These are phyloP conservation scores for Agrochola litura DNA, from an alignment of 2,888 invertebrate species.

Conservation along the genomic window DNA sequence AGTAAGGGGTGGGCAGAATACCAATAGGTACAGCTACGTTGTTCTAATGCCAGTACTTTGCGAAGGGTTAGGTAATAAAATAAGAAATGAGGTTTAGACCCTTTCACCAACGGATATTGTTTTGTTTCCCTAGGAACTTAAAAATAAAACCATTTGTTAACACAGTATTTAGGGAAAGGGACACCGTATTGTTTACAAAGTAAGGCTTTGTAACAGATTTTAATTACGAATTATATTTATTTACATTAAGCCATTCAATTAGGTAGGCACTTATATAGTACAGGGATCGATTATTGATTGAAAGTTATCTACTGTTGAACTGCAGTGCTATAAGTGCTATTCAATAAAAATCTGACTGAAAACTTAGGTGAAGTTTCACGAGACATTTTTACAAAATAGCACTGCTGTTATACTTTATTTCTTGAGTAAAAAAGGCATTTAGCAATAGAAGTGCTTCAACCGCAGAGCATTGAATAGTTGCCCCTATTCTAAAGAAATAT, in stretches of 20 bases:
- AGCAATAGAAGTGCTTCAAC: background rate
- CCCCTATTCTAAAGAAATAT: no score
- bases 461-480: background rate
- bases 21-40: background rate
- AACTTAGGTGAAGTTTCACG: no score
- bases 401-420: background rate
- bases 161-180: background rate
- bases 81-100: conserved; percentile 4
- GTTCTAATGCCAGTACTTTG: conserved; percentile 7
- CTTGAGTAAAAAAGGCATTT: background rate
- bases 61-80: background rate
- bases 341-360: no score
- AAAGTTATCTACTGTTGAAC: background rate
- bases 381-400: no score
- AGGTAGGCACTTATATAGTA: no score
- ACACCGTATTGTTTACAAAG: background rate
- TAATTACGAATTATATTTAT: background rate
- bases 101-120: background rate
- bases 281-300: background rate
- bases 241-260: background rate
- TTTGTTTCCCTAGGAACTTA: background rate
- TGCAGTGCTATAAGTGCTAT: background rate
- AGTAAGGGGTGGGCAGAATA: background rate
- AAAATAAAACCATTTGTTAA: background rate
- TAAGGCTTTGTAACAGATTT: background rate